Percentiles rank a stretch among this genome's conserved stretches.
These are phyloP conservation scores for Metallyticus violacea DNA, from an alignment of 2,888 invertebrate species.

Conservation along the genomic window DNA sequence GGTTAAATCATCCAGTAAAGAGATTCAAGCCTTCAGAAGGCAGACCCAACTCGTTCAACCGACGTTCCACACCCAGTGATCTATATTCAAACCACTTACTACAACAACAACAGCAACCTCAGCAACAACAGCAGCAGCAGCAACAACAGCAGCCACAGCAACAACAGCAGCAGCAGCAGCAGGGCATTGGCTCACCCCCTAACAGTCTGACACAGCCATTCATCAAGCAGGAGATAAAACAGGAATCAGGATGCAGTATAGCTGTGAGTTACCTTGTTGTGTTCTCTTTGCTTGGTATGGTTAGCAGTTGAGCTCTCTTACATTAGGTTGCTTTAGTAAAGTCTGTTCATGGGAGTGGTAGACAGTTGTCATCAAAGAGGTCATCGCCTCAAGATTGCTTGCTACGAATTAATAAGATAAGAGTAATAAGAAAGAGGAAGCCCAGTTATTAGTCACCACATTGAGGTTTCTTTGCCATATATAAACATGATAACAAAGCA, in stretches of 20 bases:
- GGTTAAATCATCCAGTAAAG: constrained; percentile 90
- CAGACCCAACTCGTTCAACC: constrained; percentile 23
- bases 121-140: constrained; percentile 37
- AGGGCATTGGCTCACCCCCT: constrained; percentile 29
- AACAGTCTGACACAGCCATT: constrained; percentile 46
- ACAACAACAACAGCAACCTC: constrained; percentile 35
- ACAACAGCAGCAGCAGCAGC: background rate
- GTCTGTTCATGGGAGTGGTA: no score
- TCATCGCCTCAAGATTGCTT: no score
- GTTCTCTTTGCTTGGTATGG: background rate
- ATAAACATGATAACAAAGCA: no score
- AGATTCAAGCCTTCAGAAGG: constrained; percentile 64
- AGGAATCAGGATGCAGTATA: constrained; percentile 52
- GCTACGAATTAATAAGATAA: no score
- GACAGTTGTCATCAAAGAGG: no score
- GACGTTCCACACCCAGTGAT: constrained; percentile 43
- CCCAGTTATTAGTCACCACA: no score
- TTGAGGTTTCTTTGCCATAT: no score
- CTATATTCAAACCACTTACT: constrained; percentile 41
- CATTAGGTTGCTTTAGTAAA: no score
- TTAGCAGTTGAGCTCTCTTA: no score
- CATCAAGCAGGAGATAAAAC: constrained; percentile 60
- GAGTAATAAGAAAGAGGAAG: no score
- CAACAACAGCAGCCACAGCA: constrained; percentile 26
- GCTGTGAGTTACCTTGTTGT: constrained; percentile 39